phyloP scores from a whole-genome alignment of 2,888 invertebrate genomes.

The Ophion obscuratus region DNA sequence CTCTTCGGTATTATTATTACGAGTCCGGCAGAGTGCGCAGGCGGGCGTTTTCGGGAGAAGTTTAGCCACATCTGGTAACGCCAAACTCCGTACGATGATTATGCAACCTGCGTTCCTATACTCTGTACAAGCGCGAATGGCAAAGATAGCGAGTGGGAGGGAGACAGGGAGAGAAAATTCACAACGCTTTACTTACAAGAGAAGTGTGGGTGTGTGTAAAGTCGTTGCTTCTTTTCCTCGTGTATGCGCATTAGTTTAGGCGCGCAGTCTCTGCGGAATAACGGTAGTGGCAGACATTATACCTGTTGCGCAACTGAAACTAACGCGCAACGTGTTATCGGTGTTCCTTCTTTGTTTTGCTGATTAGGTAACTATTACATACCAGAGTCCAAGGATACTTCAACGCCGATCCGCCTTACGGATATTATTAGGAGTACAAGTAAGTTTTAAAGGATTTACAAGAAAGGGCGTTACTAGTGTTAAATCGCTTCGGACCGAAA shows the following conservation, averaged over 20 bases:
- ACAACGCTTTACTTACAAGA: constrained; percentile 2
- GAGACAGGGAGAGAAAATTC: constrained; percentile 32
- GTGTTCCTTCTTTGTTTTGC: constrained; percentile 79
- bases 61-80: constrained; percentile 70
- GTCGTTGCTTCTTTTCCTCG: constrained; percentile 42
- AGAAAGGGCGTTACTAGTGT: too few species aligned
- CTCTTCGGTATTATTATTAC: constrained; percentile 35
- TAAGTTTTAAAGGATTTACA: too few species aligned
- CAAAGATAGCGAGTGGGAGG: background rate
- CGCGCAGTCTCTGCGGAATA: constrained; percentile 49
- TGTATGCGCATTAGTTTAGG: constrained; percentile 63
- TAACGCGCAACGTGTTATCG: constrained; percentile 74
- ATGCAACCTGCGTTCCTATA: constrained; percentile 39
- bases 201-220: constrained; percentile 51
- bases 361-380: constrained; percentile 82
- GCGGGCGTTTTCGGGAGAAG: constrained; percentile 52
- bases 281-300: constrained; percentile 58
- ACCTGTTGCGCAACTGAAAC: constrained; percentile 81
- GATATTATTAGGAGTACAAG: background rate
- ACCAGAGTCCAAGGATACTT: constrained; percentile 82
- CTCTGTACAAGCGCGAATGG: background rate
- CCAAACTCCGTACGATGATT: constrained; percentile 46
- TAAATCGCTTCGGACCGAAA: too few species aligned
- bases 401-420: constrained; percentile 42
- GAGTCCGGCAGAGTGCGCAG: constrained; percentile 34